phyloP scores from a whole-genome alignment of 2,113 vertebrate species.

The Tautogolabrus adspersus region DNA sequence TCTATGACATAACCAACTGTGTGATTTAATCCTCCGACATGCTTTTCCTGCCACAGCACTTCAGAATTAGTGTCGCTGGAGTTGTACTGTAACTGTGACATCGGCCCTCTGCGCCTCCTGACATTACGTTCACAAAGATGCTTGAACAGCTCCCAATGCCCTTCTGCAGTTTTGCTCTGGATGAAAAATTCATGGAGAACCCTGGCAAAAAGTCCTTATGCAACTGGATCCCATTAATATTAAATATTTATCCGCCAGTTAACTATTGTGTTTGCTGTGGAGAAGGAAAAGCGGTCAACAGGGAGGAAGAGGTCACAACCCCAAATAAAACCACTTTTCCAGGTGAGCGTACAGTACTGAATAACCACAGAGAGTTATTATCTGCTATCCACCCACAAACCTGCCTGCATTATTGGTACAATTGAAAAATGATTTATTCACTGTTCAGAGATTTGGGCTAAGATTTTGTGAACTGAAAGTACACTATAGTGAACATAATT shows the following conservation, averaged over 20 bases:
- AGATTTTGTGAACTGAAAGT: no score
- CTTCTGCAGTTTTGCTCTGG: slow-evolving; percentile 48
- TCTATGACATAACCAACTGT: neutral
- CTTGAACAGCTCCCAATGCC: slow-evolving; percentile 45
- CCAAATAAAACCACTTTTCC: slow-evolving; percentile 39
- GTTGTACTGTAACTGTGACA: slow-evolving; percentile 28
- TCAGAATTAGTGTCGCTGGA: slow-evolving; percentile 20
- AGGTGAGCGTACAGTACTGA: slow-evolving; percentile 14
- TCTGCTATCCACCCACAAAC: neutral
- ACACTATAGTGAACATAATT: no score
- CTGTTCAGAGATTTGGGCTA: no score
- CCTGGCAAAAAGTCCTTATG: slow-evolving; percentile 52
- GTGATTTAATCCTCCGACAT: slow-evolving; percentile 4
- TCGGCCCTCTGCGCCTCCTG: slow-evolving; percentile 23
- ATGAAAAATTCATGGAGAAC: slow-evolving; percentile 74
- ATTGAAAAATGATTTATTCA: no score
- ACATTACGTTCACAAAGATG: slow-evolving; percentile 53
- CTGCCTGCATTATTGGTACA: no score
- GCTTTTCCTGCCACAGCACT: neutral
- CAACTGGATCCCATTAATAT: slow-evolving; percentile 75
- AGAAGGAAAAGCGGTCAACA: slow-evolving; percentile 8
- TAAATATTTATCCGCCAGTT: slow-evolving; percentile 77
- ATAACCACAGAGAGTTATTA: neutral
- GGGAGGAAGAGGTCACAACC: slow-evolving; percentile 43
- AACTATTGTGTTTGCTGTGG: slow-evolving; percentile 63